Evolutionary conservation across 2,888 invertebrate genomes (phyloP).

Genomic region (Oscheius onirici): DNA sequence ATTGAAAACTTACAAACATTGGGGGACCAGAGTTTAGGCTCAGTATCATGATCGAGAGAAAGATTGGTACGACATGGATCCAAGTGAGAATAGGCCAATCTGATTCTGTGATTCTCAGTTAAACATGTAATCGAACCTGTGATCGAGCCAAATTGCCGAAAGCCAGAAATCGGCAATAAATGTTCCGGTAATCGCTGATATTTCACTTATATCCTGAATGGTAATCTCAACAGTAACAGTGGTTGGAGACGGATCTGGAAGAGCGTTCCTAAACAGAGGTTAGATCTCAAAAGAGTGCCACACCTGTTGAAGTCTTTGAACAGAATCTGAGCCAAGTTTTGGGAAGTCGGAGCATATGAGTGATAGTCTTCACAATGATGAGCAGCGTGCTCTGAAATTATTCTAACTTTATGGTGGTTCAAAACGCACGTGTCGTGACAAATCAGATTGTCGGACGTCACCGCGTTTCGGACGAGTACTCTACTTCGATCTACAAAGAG

Average conservation of each 20-base stretch:
- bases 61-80: conserved; percentile 68
- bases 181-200: conserved; percentile 67
- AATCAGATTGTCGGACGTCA: not conserved
- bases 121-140: conserved; percentile 38
- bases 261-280: conserved; percentile 57
- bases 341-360: not conserved
- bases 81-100: conserved; percentile 59
- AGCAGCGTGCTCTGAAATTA: not conserved
- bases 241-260: conserved; percentile 68
- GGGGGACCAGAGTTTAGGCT: conserved; percentile 68
- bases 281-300: not conserved
- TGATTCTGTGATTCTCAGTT: conserved; percentile 29
- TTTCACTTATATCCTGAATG: conserved; percentile 69
- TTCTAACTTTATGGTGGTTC: not conserved
- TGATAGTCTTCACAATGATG: not conserved
- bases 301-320: conserved; percentile 21
- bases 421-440: not conserved
- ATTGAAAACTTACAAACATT: conserved; percentile 60
- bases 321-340: conserved; percentile 14
- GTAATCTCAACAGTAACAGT: conserved; percentile 68
- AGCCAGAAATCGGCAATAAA: conserved; percentile 70
- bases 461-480: not conserved
- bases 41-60: conserved; percentile 70
- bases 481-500: not conserved
- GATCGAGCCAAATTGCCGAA: conserved; percentile 69